phyloP scores from a whole-genome alignment of 2,797 vertebrate genomes.

The Acanthurus lineatus region DNA sequence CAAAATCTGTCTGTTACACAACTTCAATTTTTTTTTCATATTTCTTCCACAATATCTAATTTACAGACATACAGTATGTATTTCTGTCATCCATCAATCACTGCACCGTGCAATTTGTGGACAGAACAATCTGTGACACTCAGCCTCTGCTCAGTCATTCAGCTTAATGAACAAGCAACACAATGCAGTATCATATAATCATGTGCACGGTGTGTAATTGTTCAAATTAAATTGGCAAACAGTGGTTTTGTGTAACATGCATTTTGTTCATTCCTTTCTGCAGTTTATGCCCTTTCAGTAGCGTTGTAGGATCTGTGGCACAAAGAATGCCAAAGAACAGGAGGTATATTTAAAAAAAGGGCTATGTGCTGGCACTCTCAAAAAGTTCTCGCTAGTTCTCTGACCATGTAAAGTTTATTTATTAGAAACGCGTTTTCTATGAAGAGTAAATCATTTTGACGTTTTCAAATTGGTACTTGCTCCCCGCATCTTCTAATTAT shows the following conservation, averaged over 20 bases:
- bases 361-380: conserved; percentile 28
- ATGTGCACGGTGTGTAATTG: conserved; percentile 68
- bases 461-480: conserved; percentile 72
- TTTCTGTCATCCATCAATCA: conserved; percentile 76
- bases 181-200: conserved; percentile 73
- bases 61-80: conserved; percentile 66
- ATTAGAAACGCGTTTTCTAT: conserved; percentile 76
- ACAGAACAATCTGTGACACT: conserved; percentile 67
- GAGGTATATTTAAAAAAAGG: conserved; percentile 54
- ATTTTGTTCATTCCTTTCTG: conserved; percentile 74
- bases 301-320: conserved; percentile 43
- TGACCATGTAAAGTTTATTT: conserved; percentile 67
- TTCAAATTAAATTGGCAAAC: conserved; percentile 73
- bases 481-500: conserved; percentile 81
- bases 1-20: conserved; percentile 35
- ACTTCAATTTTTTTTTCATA: conserved; percentile 39
- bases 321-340: conserved; percentile 53
- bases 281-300: conserved; percentile 61
- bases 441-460: conserved; percentile 72
- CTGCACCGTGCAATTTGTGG: conserved; percentile 71
- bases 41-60: conserved; percentile 56
- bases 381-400: conserved; percentile 30
- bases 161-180: conserved; percentile 75
- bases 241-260: conserved; percentile 69
- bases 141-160: conserved; percentile 65